These are phyloP conservation scores for Phrixothrix hirtus DNA, from an alignment of 2,888 invertebrate genomes.

Conservation along the genomic window DNA sequence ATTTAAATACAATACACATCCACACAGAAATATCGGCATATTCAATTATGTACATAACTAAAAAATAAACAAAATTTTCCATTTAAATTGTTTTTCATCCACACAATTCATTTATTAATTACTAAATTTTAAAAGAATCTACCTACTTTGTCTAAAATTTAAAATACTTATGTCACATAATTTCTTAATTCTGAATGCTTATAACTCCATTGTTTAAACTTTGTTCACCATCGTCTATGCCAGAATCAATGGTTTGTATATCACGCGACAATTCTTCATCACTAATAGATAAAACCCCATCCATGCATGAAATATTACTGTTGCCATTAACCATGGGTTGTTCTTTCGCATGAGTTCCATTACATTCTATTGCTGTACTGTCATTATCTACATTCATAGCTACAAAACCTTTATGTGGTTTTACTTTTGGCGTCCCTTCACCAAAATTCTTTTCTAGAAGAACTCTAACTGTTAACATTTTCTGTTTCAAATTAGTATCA, in stretches of 20 bases:
- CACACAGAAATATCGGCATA: too few species aligned
- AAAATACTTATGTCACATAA: neutral
- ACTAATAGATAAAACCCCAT: neutral
- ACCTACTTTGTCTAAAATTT: neutral
- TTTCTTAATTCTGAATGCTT: neutral
- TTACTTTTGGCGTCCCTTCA: slow-evolving; percentile 1
- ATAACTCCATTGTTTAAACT: slow-evolving; percentile 8
- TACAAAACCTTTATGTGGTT: neutral
- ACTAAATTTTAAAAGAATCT: too few species aligned
- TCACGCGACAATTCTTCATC: slow-evolving; percentile 5
- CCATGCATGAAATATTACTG: too few species aligned
- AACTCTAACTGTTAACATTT: slow-evolving; percentile 26
- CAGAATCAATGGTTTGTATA: slow-evolving; percentile 11
- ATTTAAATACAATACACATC: too few species aligned
- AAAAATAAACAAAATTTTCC: too few species aligned
- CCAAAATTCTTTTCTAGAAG: slow-evolving; percentile 17
- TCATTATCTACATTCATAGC: neutral
- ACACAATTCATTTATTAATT: too few species aligned
- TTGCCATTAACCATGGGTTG: too few species aligned
- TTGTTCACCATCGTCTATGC: slow-evolving; percentile 15
- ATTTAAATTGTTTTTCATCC: too few species aligned
- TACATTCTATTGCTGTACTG: neutral
- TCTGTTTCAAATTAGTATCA: slow-evolving; percentile 25
- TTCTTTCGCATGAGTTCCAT: too few species aligned
- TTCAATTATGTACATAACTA: too few species aligned